Conservation (phyloP, 2,113 vertebrate species). For the Malurus alboscapulatus region DNA sequence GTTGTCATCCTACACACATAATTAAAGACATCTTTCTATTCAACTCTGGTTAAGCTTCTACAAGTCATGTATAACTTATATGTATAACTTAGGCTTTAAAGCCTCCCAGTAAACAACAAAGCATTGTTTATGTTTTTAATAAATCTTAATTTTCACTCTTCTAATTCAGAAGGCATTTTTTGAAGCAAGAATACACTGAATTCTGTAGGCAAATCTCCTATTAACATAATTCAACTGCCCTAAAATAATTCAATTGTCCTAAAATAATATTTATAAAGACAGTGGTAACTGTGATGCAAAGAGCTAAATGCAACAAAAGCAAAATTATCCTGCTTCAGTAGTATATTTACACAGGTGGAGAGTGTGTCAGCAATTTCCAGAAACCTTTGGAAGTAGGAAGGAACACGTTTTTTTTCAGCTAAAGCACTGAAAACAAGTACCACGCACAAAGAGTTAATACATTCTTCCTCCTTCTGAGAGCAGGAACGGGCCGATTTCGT, state of each 20-base stretch:
- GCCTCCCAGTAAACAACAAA: slow-evolving; percentile 31
- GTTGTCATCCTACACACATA: neutral
- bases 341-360: neutral
- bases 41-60: slow-evolving; percentile 15
- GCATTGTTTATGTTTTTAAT: neutral
- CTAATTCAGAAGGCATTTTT: neutral
- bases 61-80: neutral
- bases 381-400: neutral
- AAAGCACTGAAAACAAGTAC: neutral
- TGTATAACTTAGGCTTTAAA: neutral
- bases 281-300: neutral
- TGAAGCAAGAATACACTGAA: neutral
- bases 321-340: neutral
- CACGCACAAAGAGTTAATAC: slow-evolving; percentile 58
- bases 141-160: neutral
- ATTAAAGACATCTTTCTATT: slow-evolving; percentile 18
- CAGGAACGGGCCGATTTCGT: slow-evolving; percentile 68
- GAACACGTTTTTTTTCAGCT: neutral
- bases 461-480: slow-evolving; percentile 42
- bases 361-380: neutral
- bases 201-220: neutral
- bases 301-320: neutral
- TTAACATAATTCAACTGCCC: neutral
- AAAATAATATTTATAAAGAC: neutral
- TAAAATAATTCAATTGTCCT: neutral